These are phyloP conservation scores for Plusia festucae DNA, from an alignment of 2,888 invertebrate species.

Conservation along the genomic window DNA sequence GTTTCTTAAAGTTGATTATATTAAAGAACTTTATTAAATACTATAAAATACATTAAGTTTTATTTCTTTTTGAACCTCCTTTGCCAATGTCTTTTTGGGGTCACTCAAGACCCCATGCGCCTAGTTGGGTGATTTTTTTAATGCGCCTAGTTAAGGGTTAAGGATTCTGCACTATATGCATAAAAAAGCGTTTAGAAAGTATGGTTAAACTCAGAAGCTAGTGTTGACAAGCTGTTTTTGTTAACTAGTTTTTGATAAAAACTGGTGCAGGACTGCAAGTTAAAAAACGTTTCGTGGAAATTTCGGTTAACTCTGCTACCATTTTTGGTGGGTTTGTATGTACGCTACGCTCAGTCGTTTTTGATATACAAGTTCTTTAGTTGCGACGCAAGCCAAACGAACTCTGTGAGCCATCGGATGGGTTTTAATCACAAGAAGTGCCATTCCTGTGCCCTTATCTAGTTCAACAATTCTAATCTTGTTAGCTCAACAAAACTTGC, in stretches of 20 bases:
- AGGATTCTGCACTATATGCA: neutral
- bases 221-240: neutral
- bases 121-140: slow-evolving; percentile 30
- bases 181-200: neutral
- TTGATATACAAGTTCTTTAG: neutral
- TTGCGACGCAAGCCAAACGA: neutral
- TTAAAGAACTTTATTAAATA: too few species aligned
- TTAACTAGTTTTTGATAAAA: slow-evolving; percentile 1
- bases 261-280: neutral
- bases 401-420: neutral
- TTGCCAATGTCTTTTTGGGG: slow-evolving; percentile 31
- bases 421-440: neutral
- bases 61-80: slow-evolving; percentile 30
- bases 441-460: neutral
- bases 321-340: neutral
- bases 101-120: slow-evolving; percentile 37
- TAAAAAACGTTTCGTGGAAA: neutral
- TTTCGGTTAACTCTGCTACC: neutral
- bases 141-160: slow-evolving; percentile 16
- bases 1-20: too few species aligned
- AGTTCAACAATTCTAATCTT: neutral
- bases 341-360: slow-evolving; percentile 1
- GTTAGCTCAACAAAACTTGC: slow-evolving; percentile 6
- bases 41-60: slow-evolving; percentile 21
- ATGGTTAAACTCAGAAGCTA: neutral